These are phyloP conservation scores for Trissolcus brochymenae DNA, from an alignment of 2,888 invertebrate species.

Conservation along the genomic window DNA sequence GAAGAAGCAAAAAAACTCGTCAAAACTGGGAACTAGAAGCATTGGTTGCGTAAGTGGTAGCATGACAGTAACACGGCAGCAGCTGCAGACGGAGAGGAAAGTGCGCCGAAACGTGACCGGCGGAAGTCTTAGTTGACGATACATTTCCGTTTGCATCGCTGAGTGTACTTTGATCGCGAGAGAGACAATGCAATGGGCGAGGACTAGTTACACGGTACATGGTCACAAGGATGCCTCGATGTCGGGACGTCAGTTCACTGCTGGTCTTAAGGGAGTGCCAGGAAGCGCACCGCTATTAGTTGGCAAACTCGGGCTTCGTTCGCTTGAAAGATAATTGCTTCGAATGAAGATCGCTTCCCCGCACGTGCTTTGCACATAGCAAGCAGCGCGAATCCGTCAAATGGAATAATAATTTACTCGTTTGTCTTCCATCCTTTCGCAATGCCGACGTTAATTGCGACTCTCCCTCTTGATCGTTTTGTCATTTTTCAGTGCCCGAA, in stretches of 20 bases:
- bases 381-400: conserved; percentile 47
- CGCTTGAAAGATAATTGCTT: conserved; percentile 71
- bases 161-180: conserved; percentile 61
- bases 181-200: conserved; percentile 70
- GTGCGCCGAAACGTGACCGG: conserved; percentile 68
- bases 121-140: conserved; percentile 68
- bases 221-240: conserved; percentile 62
- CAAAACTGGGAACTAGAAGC: conserved; percentile 38
- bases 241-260: conserved; percentile 49
- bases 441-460: conserved; percentile 30
- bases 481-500: conserved; percentile 6
- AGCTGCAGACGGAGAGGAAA: conserved; percentile 60
- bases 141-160: conserved; percentile 65
- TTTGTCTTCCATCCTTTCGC: conserved; percentile 34
- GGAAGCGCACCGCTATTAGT: conserved; percentile 71
- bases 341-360: conserved; percentile 66
- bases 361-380: conserved; percentile 44
- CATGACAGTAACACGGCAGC: conserved; percentile 42
- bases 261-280: conserved; percentile 70
- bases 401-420: conserved; percentile 50
- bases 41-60: conserved; percentile 42
- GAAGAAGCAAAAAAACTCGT: conserved; percentile 2
- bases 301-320: conserved; percentile 67
- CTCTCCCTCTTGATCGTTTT: conserved; percentile 20
- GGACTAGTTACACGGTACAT: conserved; percentile 70